phyloP scores from a whole-genome alignment of 2,113 vertebrate genomes.

The Channa maculata region DNA sequence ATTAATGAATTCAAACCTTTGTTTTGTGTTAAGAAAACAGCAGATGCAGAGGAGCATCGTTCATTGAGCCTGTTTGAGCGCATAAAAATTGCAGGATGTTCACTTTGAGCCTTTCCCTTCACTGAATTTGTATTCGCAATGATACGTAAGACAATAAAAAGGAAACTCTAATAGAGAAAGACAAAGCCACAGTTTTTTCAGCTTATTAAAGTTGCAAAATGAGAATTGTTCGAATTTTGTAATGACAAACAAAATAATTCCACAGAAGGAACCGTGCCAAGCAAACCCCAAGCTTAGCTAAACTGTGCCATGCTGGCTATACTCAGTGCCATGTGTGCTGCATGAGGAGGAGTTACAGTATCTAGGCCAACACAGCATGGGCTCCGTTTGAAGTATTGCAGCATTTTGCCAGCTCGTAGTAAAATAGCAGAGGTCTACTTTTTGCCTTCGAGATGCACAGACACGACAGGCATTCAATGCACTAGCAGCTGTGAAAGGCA shows the following conservation, averaged over 20 bases:
- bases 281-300: conserved; percentile 21
- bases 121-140: neutral
- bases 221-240: neutral
- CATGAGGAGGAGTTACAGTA: conserved; percentile 53
- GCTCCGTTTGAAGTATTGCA: conserved; percentile 64
- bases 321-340: conserved; percentile 21
- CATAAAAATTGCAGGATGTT: conserved; percentile 1
- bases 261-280: conserved; percentile 1
- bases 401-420: conserved; percentile 49
- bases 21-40: neutral
- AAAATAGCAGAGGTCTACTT: conserved; percentile 48
- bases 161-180: neutral
- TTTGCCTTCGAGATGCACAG: conserved; percentile 46
- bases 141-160: neutral
- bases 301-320: neutral
- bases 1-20: neutral
- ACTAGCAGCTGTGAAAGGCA: neutral
- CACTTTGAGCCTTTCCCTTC: neutral
- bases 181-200: neutral
- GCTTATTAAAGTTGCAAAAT: conserved; percentile 15
- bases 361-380: conserved; percentile 68
- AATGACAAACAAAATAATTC: conserved; percentile 4
- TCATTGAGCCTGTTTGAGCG: neutral
- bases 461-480: conserved; percentile 36
- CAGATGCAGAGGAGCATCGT: conserved; percentile 7